Base-by-base conservation (phyloP, 2,113 vertebrate genomes). In the Corydoras maculifer region DNA sequence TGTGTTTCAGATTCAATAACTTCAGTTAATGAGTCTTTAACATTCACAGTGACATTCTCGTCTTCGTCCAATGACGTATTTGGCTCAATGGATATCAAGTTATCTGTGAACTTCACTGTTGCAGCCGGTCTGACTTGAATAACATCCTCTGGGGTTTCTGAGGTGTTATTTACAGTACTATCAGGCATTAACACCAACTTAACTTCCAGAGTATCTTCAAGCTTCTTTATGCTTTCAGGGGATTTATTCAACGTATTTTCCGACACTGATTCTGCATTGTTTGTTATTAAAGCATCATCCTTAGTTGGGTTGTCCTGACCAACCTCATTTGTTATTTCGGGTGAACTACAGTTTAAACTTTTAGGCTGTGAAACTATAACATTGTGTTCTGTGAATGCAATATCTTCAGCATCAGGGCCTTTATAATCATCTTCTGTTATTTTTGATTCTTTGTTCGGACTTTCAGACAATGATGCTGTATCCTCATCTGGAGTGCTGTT, bases 131-230 rank as follows among this genome's bases (percentile, higher is more conserved):
- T 8, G 1, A 60, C 69, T 12, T 79, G 58, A 61, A 65, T 48
- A 57, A 35, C 62, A 62, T 68, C 72, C 81, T 88, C 81, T 8
- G 13, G 32, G 10, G 43, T 57, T n/a, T 82, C 79, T 9, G 69
- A 58, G 48, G 70, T 80, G 79, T 83, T 73, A 61, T 77, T 29
- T 1, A 73, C 76, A 1, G 58, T 58, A 68, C 74, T 55, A 54
- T 82, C 73, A 2, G 68, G 58, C 35, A 70, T 70, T 4, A 65
- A 62, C 18, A 30, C 31, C 53, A 64, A 69, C 9, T 67, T 57
- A 55, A 62, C 70, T 13, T 79, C 50, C 54, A 57, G 51, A 53
- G 51, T 14, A 53, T 53, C 54, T n/a, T 57, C 7, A 2, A 43
- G 7, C 35, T 43, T 43, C 35, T 43, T 15, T 57, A n/a, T 57